A percentile compares a stretch with the other conserved stretches of the same genome.
phyloP scores from a whole-genome alignment of 2,888 invertebrate species.

The Stratiomys singularior region DNA sequence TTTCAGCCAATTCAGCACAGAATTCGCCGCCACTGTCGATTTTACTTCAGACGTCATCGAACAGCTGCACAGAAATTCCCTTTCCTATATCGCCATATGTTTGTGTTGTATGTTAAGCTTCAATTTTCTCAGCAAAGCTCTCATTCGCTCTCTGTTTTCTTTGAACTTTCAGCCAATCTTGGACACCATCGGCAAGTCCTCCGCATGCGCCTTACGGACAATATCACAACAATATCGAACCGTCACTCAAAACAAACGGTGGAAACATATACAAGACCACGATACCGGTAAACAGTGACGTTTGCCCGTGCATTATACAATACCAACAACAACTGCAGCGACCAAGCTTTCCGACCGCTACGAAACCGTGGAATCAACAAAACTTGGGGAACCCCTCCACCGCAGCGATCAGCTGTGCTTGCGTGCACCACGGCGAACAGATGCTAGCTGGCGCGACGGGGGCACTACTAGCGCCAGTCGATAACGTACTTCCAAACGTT shows the following conservation, averaged over 20 bases:
- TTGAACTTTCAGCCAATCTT: neutral
- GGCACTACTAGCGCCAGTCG: slow-evolving; percentile 56
- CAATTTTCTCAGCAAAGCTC: neutral
- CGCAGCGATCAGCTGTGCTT: slow-evolving; percentile 41
- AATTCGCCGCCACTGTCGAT: too few species aligned
- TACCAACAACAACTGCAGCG: slow-evolving; percentile 54
- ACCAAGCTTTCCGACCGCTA: slow-evolving; percentile 55
- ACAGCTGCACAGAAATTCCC: too few species aligned
- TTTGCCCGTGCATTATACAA: slow-evolving; percentile 46
- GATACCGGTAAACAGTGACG: slow-evolving; percentile 60
- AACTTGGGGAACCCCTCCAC: slow-evolving; percentile 28
- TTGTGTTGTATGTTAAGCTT: too few species aligned
- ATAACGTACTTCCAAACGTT: slow-evolving; percentile 63
- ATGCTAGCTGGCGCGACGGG: slow-evolving; percentile 48
- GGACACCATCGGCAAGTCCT: slow-evolving; percentile 44
- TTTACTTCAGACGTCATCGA: too few species aligned
- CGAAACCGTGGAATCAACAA: neutral
- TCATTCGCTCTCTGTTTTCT: neutral
- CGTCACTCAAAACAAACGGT: slow-evolving; percentile 53
- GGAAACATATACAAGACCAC: slow-evolving; percentile 60
- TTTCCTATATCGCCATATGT: too few species aligned
- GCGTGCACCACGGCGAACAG: slow-evolving; percentile 31
- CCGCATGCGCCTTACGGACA: slow-evolving; percentile 48
- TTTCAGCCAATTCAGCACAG: too few species aligned
- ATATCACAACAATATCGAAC: slow-evolving; percentile 34